Evolutionary conservation across 2,797 vertebrate species (phyloP), one percentile per base, ranked within the genome.

Genomic region (Gymnothorax javanicus): DNA sequence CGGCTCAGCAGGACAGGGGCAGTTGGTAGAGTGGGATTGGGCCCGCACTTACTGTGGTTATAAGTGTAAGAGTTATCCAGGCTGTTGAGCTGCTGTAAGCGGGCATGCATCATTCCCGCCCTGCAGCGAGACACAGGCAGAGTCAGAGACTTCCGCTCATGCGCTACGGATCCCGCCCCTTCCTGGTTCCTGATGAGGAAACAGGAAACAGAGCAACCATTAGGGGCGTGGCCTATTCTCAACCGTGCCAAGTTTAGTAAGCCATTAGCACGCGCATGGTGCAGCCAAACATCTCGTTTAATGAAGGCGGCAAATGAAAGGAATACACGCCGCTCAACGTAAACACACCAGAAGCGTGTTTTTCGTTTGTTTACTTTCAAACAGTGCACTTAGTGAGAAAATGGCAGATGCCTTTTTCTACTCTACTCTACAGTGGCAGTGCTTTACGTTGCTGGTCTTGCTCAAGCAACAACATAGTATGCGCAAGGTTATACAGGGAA

Each of bases 41-140:
- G 71, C 15, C 84, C 12, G 58, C 79, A 13, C 98, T 96, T 97
- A 99, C 98, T 97, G 97, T 98, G 98, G 95, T 97, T 99, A 95
- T 99, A 97, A 94, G 97, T 98, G 95, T 98, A 97, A 92, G 97
- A 95, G 89, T 97, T 99, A 96, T 99, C 99, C 95, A 97, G 94
- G 93, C 96, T 97, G 94, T 97, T 97, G 94, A 99, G 97, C 93
- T 98, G 98, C 94, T 99, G 98, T 88, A 99, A 97, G 92, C 98
- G 98, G 91, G 97, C 97, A 91, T 99, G 98, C 93, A 99, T 94
- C 93, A 98, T 97, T 89, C 98, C 97, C 90, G 97, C 96, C 96
- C 98, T 99, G 97, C 97, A 99, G 95, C 98, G 98, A 96, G 98
- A 98, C 96, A 99, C 98, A 95, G 98, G 98, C 91, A 99, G 97